Evolutionary conservation across 2,888 invertebrate genomes (phyloP).

Genomic region (Cantharis flavilabris): DNA sequence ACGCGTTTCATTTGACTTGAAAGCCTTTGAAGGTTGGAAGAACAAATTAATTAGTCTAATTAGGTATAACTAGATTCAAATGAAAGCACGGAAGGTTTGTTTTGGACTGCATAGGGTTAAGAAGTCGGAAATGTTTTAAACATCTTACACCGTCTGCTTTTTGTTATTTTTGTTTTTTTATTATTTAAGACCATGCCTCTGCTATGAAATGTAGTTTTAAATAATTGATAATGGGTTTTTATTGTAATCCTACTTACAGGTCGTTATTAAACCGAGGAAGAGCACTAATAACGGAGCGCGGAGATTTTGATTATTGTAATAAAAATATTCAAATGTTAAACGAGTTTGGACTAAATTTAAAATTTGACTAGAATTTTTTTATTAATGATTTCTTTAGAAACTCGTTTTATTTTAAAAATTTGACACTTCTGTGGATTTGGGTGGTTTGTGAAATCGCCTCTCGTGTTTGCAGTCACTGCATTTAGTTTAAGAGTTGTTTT

Average conservation of each 20-base stretch:
- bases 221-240: constrained; percentile 41
- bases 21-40: too few species aligned
- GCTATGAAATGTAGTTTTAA: constrained; percentile 12
- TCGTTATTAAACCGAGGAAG: constrained; percentile 43
- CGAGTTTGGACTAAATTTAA: background rate
- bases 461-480: background rate
- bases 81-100: background rate
- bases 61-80: background rate
- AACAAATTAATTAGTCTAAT: too few species aligned
- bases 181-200: constrained; percentile 1
- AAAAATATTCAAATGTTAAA: background rate
- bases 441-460: background rate
- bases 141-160: background rate
- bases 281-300: background rate
- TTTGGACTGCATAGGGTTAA: background rate
- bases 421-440: background rate
- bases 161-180: background rate
- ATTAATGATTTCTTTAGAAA: background rate
- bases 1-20: too few species aligned
- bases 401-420: background rate
- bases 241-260: constrained; percentile 55
- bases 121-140: background rate
- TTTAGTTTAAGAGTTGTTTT: background rate
- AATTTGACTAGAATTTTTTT: background rate
- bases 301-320: background rate